phyloP scores from a whole-genome alignment of 2,888 invertebrate species.

The Zonitis immaculata region DNA sequence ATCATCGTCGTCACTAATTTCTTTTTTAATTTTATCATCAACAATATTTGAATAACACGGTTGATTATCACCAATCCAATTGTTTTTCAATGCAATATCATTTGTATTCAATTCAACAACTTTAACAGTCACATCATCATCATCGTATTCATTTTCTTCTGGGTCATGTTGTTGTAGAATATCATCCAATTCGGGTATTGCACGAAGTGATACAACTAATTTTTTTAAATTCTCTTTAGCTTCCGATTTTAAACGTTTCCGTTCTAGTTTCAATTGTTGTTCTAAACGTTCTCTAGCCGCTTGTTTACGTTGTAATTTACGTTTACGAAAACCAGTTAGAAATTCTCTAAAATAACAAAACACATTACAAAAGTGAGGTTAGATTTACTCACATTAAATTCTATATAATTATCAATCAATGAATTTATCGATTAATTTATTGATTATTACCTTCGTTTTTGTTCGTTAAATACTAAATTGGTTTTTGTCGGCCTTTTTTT shows the following conservation, averaged over 20 bases:
- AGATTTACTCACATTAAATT: no score
- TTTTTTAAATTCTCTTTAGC: conserved; percentile 70
- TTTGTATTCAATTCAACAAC: conserved; percentile 69
- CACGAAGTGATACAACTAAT: conserved; percentile 65
- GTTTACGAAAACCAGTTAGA: conserved; percentile 74
- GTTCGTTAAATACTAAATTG: no score
- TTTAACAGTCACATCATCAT: conserved; percentile 73
- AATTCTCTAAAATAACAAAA: conserved; percentile 65
- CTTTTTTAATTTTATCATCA: conserved; percentile 25
- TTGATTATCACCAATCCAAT: conserved; percentile 69
- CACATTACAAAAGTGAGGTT: conserved; percentile 16
- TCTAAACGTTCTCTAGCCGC: conserved; percentile 70
- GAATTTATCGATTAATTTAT: no score
- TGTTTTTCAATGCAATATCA: conserved; percentile 64
- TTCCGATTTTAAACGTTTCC: conserved; percentile 68
- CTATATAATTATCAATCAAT: no score
- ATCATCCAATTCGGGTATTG: conserved; percentile 66
- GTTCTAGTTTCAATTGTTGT: conserved; percentile 67
- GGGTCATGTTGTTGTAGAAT: conserved; percentile 44
- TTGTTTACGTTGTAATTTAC: conserved; percentile 71
- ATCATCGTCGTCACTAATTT: conserved; percentile 37
- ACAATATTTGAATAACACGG: conserved; percentile 40
- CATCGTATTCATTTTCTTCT: conserved; percentile 68
- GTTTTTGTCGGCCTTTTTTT: no score
- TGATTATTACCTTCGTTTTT: no score